Evolutionary conservation across 2,113 vertebrate species (phyloP).

Genomic region (Eclectus roratus): DNA sequence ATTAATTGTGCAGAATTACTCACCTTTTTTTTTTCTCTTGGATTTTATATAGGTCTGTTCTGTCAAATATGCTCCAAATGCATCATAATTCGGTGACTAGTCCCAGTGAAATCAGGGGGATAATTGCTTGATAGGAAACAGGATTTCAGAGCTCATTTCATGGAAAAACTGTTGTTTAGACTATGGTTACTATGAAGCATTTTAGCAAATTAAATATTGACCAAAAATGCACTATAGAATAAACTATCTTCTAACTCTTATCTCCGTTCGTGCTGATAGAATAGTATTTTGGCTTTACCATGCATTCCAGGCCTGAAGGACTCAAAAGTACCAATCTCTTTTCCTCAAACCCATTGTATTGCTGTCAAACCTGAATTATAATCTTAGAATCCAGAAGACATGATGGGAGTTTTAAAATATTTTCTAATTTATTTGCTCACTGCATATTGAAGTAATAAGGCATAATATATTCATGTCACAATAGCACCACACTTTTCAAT

Average conservation of each 20-base stretch:
- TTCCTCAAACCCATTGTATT: background rate
- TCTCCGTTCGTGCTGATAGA: background rate
- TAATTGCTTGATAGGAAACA: background rate
- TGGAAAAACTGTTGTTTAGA: background rate
- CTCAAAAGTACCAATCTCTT: background rate
- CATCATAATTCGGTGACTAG: background rate
- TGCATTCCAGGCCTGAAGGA: too few species aligned
- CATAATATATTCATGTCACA: background rate
- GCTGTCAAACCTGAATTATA: background rate
- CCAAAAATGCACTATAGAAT: background rate
- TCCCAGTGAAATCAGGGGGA: background rate
- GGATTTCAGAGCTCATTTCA: background rate
- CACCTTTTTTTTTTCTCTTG: background rate
- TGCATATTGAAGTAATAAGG: background rate
- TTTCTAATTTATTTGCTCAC: background rate
- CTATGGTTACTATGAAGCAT: background rate
- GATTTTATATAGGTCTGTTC: background rate
- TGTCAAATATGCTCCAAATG: background rate
- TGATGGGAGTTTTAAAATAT: background rate
- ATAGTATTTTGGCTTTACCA: background rate
- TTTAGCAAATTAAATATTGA: conserved; percentile 4
- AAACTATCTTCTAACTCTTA: background rate
- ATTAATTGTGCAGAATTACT: background rate
- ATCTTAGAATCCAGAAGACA: background rate
- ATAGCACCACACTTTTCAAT: background rate